A percentile compares a stretch with the other conserved stretches of the same genome.
Evolutionary conservation across 2,888 invertebrate species (phyloP).

Genomic region (Phymatocera aterrima): DNA sequence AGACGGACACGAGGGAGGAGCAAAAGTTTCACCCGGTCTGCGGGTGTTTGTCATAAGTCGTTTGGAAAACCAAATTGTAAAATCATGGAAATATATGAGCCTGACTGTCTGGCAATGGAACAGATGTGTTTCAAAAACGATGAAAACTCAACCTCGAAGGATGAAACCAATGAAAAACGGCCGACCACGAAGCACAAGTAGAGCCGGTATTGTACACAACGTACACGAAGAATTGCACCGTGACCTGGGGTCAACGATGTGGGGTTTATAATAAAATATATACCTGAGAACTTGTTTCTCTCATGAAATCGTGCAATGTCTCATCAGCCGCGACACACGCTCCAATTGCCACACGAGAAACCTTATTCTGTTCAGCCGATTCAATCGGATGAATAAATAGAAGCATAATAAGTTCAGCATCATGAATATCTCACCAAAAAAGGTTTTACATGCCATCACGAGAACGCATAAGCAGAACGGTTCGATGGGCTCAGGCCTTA

Average conservation of each 20-base stretch:
- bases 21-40: neutral
- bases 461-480: too few species aligned
- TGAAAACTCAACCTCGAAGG: neutral
- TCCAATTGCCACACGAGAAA: neutral
- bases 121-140: neutral
- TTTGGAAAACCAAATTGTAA: constrained; percentile 2
- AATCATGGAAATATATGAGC: constrained; percentile 36
- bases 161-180: neutral
- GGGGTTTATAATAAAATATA: neutral
- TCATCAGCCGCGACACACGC: neutral
- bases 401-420: neutral
- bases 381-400: neutral
- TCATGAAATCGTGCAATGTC: neutral
- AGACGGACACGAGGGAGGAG: constrained; percentile 3
- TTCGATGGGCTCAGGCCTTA: too few species aligned
- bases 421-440: neutral
- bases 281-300: neutral
- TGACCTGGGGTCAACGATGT: neutral
- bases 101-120: neutral
- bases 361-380: neutral
- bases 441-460: neutral
- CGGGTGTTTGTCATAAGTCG: neutral
- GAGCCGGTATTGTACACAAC: neutral
- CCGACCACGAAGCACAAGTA: neutral
- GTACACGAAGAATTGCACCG: neutral